These are phyloP conservation scores for Ailurus styani DNA, from an alignment of 2,113 vertebrate genomes.

Conservation along the genomic window DNA sequence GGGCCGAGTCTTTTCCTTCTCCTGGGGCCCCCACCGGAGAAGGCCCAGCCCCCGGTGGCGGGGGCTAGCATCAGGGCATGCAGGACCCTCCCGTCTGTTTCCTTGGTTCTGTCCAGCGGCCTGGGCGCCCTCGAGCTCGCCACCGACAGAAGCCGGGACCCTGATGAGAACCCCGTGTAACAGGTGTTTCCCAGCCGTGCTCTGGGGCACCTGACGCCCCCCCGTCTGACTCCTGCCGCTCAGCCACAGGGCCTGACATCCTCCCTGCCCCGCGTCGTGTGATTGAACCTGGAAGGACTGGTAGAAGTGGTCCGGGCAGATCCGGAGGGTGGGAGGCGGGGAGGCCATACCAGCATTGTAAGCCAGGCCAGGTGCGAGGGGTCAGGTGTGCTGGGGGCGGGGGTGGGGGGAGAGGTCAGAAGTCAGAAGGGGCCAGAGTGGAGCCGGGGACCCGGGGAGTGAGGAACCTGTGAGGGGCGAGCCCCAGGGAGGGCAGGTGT, in stretches of 20 bases:
- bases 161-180: fast-evolving
- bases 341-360: fast-evolving
- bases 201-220: fast-evolving
- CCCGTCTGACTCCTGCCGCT: fast-evolving
- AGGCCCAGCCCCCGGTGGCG: fast-evolving
- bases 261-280: neutral
- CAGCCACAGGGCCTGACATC: fast-evolving
- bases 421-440: neutral
- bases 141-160: fast-evolving
- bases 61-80: fast-evolving
- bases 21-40: fast-evolving
- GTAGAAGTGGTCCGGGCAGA: neutral
- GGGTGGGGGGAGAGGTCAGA: too few relatives aligned
- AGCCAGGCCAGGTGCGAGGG: neutral
- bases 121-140: fast-evolving
- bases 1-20: fast-evolving
- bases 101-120: neutral
- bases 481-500: neutral
- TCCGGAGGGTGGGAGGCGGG: neutral
- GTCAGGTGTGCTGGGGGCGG: neutral
- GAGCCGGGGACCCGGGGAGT: neutral
- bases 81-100: neutral
- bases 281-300: neutral
- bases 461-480: neutral
- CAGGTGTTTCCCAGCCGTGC: neutral